Evolutionary conservation across 2,113 vertebrate species (phyloP).

Genomic region (Apistogramma diplotaenia): DNA sequence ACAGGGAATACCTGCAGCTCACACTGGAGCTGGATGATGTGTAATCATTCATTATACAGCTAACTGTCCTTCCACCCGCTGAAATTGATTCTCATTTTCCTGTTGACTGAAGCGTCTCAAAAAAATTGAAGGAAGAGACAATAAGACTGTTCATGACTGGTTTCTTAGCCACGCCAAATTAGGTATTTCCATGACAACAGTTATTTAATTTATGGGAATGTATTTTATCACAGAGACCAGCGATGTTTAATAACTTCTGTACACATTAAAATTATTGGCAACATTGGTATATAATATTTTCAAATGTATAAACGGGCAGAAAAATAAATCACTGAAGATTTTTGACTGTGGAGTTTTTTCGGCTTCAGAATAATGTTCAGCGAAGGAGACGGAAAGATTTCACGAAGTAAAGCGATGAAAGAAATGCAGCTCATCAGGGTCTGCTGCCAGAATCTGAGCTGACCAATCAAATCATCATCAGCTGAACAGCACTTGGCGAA

Average conservation of each 20-base stretch:
- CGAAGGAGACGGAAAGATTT: not conserved
- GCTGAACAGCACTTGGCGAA: not conserved
- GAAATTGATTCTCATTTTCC: constrained; percentile 77
- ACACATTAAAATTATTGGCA: not conserved
- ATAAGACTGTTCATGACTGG: constrained; percentile 35
- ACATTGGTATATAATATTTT: not conserved
- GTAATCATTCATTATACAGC: constrained; percentile 77
- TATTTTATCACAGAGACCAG: not conserved
- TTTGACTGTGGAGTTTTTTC: not conserved
- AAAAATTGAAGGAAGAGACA: constrained; percentile 36
- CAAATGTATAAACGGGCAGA: not conserved
- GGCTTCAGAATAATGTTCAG: not conserved
- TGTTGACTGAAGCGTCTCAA: constrained; percentile 74
- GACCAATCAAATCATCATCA: not conserved
- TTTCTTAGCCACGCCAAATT: constrained; percentile 22
- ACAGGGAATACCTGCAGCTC: constrained; percentile 77
- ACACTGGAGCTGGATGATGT: constrained; percentile 62
- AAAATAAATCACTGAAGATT: not conserved
- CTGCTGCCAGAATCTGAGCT: not conserved
- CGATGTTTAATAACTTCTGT: not conserved
- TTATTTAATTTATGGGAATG: constrained; percentile 3
- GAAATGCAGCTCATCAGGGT: not conserved
- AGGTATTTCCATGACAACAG: constrained; percentile 32
- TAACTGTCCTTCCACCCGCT: constrained; percentile 71
- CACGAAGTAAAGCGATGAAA: not conserved